A percentile compares a stretch with the other conserved stretches of the same genome.
phyloP scores from a whole-genome alignment of 2,797 vertebrate genomes.

The Rhadinocentrus ornatus region DNA sequence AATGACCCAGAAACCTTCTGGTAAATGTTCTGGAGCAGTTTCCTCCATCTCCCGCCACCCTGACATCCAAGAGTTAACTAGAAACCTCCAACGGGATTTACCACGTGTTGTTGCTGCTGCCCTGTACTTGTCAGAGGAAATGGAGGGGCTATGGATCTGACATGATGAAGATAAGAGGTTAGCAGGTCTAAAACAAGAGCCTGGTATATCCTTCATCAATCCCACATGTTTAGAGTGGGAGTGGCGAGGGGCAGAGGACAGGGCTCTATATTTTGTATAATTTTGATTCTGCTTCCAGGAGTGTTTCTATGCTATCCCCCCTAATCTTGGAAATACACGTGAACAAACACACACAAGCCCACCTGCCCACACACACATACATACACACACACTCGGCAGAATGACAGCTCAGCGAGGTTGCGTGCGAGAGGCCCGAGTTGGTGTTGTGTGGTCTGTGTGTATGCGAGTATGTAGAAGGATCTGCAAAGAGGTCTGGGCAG shows the following conservation, averaged over 20 bases:
- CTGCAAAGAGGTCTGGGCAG: constrained; percentile 69
- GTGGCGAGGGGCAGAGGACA: constrained; percentile 42
- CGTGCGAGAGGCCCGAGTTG: constrained; percentile 78
- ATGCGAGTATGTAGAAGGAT: constrained; percentile 76
- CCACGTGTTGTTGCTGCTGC: constrained; percentile 54
- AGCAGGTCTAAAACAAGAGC: constrained; percentile 86
- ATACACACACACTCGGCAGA: constrained; percentile 64
- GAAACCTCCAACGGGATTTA: constrained; percentile 63
- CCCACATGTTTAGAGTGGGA: constrained; percentile 79
- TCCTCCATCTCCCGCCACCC: constrained; percentile 16
- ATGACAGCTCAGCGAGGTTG: constrained; percentile 80
- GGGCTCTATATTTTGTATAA: constrained; percentile 51
- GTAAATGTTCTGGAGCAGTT: constrained; percentile 9
- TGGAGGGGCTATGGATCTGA: constrained; percentile 61
- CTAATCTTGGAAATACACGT: constrained; percentile 65
- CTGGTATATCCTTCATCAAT: constrained; percentile 83
- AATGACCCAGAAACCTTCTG: constrained; percentile 49
- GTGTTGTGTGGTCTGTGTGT: constrained; percentile 82
- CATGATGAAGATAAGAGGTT: constrained; percentile 86
- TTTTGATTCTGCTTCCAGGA: constrained; percentile 65
- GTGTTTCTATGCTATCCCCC: constrained; percentile 51
- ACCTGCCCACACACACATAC: constrained; percentile 24
- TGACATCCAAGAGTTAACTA: constrained; percentile 49
- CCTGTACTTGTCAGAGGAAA: constrained; percentile 72
- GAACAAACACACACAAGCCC: constrained; percentile 67